A percentile compares a stretch with the other conserved stretches of the same genome.
These are phyloP conservation scores for Corydoras maculifer DNA, from an alignment of 2,113 vertebrate genomes.

Conservation along the genomic window DNA sequence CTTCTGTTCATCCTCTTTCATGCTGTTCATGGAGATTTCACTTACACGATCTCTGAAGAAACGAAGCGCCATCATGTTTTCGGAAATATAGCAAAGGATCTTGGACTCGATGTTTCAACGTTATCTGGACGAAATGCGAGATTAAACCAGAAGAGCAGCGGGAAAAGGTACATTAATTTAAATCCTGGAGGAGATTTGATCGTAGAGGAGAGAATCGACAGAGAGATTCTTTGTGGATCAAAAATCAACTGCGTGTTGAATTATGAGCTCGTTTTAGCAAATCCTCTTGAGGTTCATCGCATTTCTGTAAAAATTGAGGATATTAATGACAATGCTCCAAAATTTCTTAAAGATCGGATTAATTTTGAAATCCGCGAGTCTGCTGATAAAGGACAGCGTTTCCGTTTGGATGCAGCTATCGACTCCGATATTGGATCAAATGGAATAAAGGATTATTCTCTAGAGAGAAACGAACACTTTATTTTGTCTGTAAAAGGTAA, in stretches of 20 bases:
- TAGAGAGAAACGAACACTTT: slow-evolving; percentile 40
- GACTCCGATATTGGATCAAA: slow-evolving; percentile 42
- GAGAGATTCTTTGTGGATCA: slow-evolving; percentile 51
- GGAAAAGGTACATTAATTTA: slow-evolving; percentile 46
- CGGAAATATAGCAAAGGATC: slow-evolving; percentile 61
- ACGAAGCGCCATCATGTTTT: slow-evolving; percentile 57
- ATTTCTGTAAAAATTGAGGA: slow-evolving; percentile 59
- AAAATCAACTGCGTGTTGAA: slow-evolving; percentile 48
- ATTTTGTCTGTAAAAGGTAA: background rate
- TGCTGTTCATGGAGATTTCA: slow-evolving; percentile 41
- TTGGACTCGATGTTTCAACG: slow-evolving; percentile 61
- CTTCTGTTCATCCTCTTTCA: too few species aligned
- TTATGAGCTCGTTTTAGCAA: slow-evolving; percentile 57
- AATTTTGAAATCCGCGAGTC: slow-evolving; percentile 48
- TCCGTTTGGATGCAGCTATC: slow-evolving; percentile 20
- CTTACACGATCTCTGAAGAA: slow-evolving; percentile 60
- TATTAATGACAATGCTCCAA: slow-evolving; percentile 63
- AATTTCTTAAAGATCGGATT: slow-evolving; percentile 49
- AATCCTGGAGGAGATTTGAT: slow-evolving; percentile 49
- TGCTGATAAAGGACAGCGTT: slow-evolving; percentile 33
- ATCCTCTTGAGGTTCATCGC: slow-evolving; percentile 54
- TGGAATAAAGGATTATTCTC: slow-evolving; percentile 33
- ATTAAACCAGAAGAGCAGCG: slow-evolving; percentile 55
- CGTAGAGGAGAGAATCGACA: slow-evolving; percentile 51
- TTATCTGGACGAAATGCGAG: slow-evolving; percentile 63